Evolutionary conservation across 2,113 vertebrate species (phyloP).

Genomic region (Salminus brasiliensis): DNA sequence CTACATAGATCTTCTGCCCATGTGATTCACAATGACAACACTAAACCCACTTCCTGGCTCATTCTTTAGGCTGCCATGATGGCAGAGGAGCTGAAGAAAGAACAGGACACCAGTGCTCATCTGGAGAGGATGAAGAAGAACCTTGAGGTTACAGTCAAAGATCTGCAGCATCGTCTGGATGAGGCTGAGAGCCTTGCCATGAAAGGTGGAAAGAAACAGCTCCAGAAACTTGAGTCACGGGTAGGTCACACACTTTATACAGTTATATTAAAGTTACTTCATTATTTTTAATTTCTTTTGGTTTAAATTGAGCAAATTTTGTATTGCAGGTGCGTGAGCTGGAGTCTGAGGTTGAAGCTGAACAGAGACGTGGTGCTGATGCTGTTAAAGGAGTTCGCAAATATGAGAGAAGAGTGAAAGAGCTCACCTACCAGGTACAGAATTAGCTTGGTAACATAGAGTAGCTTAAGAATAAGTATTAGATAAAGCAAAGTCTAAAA

Average conservation of each 20-base stretch:
- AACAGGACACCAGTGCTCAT: slow-evolving; percentile 86
- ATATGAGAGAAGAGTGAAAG: slow-evolving; percentile 56
- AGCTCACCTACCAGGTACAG: slow-evolving; percentile 54
- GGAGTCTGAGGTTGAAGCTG: slow-evolving; percentile 80
- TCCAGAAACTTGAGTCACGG: slow-evolving; percentile 75
- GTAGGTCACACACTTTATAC: slow-evolving; percentile 57
- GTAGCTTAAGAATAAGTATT: background rate
- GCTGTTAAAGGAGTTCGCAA: slow-evolving; percentile 56
- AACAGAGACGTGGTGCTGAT: slow-evolving; percentile 78
- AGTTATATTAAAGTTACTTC: too few relatives aligned
- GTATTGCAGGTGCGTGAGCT: slow-evolving; percentile 78
- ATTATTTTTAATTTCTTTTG: too few relatives aligned
- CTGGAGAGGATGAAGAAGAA: slow-evolving; percentile 87
- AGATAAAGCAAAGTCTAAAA: background rate
- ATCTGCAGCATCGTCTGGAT: slow-evolving; percentile 80
- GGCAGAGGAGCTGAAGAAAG: slow-evolving; percentile 90
- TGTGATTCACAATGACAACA: background rate
- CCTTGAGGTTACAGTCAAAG: slow-evolving; percentile 81
- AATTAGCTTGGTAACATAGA: background rate
- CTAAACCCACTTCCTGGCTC: background rate
- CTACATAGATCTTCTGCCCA: background rate
- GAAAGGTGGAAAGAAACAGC: slow-evolving; percentile 53
- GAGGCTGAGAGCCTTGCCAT: slow-evolving; percentile 75
- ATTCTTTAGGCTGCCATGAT: slow-evolving; percentile 79
- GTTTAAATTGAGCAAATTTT: background rate